A percentile compares a stretch with the other conserved stretches of the same genome.
Evolutionary conservation across 2,888 invertebrate species (phyloP).

Genomic region (Patella depressa): DNA sequence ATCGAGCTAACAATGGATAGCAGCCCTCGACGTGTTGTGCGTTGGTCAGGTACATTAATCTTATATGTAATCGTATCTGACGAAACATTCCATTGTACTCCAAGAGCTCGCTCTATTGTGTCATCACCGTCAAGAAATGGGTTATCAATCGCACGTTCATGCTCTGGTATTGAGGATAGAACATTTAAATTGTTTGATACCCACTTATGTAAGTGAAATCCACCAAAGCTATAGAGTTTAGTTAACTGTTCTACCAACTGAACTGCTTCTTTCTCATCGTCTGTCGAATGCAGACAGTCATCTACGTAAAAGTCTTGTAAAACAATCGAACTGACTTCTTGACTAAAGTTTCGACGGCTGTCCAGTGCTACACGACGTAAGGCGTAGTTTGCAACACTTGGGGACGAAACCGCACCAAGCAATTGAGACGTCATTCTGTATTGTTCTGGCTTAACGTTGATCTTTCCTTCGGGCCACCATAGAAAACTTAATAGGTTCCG

Average conservation of each 20-base stretch:
- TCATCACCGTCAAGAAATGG: not conserved
- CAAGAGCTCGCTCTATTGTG: slow-evolving; percentile 31
- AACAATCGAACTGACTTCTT: slow-evolving; percentile 11
- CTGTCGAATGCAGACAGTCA: slow-evolving; percentile 30
- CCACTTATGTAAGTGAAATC: slow-evolving; percentile 32
- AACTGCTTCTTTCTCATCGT: slow-evolving; percentile 13
- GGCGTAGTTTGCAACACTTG: slow-evolving; percentile 10
- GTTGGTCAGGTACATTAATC: too few relatives aligned
- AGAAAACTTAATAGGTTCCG: too few relatives aligned
- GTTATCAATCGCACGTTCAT: slow-evolving; percentile 17
- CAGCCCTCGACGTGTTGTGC: too few relatives aligned
- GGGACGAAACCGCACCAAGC: slow-evolving; percentile 13
- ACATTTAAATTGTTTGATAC: slow-evolving; percentile 27
- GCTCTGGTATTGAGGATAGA: slow-evolving; percentile 20
- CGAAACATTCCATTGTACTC: slow-evolving; percentile 34
- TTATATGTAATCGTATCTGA: too few relatives aligned
- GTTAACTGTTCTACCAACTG: slow-evolving; percentile 18
- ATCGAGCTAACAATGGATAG: too few relatives aligned
- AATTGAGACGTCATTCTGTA: slow-evolving; percentile 13
- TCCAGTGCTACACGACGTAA: not conserved
- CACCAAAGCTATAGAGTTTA: slow-evolving; percentile 24
- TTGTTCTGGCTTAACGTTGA: not conserved
- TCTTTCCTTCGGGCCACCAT: too few relatives aligned
- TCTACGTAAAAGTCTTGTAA: slow-evolving; percentile 32
- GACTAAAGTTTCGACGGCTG: not conserved